Evolutionary conservation across 2,113 vertebrate species (phyloP), one percentile per base, ranked within the genome.

Genomic region (Hyla sarda): DNA sequence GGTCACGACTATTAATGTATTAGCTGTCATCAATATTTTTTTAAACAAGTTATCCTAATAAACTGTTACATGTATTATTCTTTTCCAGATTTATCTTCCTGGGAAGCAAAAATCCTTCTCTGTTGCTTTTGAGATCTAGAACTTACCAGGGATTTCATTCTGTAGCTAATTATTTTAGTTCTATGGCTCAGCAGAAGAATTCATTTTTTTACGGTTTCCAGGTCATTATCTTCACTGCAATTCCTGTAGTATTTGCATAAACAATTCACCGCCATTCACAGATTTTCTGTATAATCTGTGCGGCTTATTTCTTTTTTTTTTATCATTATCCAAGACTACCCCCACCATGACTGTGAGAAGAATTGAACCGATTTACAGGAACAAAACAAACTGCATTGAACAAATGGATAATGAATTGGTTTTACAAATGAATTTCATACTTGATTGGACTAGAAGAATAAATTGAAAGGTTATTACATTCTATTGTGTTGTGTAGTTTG

Each of bases 331-430:
- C 69, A 34, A 45, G 52, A 60, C 34, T 60, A 74, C 30, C 23
- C 30, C 45, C 62, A 83, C 19, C 17, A 52, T 50, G 47, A 72
- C 82, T 41, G 32, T 28, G 21, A 73, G 56, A 45, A 74, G 82
- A 73, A 48, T 52, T 77, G 50, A 85, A 65, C 37, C 65, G 21
- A 41, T 78, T 85, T 47, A 85, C 17, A 45, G 30, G 34, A 56
- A 58, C 73, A 78, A 52, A 85, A 45, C 56, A 65, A 62, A 77
- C 52, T 37, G 37, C 30, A 47, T 52, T 77, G 74, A 62, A 67
- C 56, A 65, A 78, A 78, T 69, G 83, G 47, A 78, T 85, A 85
- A 85, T 77, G 74, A 85, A 85, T 85, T 78, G 83, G 47, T 47
- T 77, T 83, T 85, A 78, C 74, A 85, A 77, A 85, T 85, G 75